These are phyloP conservation scores for Fabriciana adippe DNA, from an alignment of 2,888 invertebrate species.

Conservation along the genomic window DNA sequence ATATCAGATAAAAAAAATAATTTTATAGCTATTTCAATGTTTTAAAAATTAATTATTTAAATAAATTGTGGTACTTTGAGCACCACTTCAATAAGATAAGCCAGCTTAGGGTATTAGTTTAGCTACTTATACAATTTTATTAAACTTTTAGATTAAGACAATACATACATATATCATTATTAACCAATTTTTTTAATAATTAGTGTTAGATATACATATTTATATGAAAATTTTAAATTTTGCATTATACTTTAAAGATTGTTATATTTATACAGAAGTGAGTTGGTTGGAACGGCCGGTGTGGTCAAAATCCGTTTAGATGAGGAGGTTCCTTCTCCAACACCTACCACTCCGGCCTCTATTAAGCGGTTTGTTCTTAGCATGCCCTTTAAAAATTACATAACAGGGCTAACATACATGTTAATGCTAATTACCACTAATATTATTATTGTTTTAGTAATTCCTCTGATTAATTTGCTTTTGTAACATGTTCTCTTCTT, in stretches of 20 bases:
- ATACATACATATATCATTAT: no score
- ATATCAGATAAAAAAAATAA: no score
- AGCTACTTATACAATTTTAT: no score
- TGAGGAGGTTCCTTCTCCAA: conserved; percentile 76
- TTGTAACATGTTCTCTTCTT: conserved; percentile 13
- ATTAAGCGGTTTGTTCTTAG: conserved; percentile 79
- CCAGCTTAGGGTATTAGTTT: no score
- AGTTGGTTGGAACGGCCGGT: conserved; percentile 83
- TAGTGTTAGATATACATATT: no score
- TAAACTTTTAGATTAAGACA: no score
- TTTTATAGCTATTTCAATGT: no score
- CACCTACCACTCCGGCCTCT: conserved; percentile 79
- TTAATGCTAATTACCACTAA: conserved; percentile 38
- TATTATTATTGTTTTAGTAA: conserved; percentile 21
- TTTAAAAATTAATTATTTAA: no score
- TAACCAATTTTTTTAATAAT: no score
- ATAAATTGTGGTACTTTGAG: no score
- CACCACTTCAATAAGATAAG: no score
- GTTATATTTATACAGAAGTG: conserved; percentile 77
- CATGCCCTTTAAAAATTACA: conserved; percentile 72
- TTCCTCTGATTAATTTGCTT: conserved; percentile 15
- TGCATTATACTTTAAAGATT: conserved; percentile 3
- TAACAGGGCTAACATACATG: conserved; percentile 60
- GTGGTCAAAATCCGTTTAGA: conserved; percentile 82
- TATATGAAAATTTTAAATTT: not conserved